Evolutionary conservation across 2,888 invertebrate genomes (phyloP), one percentile per base, ranked within the genome.

Genomic region (Fragum whitleyi): DNA sequence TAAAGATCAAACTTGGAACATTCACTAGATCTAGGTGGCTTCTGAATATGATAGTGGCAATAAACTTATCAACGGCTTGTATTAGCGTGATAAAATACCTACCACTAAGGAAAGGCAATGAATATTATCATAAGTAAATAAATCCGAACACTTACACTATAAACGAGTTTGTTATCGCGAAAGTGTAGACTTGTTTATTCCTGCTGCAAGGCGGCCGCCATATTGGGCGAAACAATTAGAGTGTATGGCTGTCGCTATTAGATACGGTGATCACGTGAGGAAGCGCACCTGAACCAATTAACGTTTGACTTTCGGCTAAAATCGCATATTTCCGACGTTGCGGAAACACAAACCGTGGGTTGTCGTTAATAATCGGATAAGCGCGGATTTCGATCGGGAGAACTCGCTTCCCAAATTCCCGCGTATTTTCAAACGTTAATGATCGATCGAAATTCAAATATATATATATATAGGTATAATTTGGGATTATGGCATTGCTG

Each of bases 141-240:
- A 79, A 79, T 83, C 83, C 83, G 51, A 69, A 79, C 79, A 85
- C 79, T 85, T 79, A 67, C 77, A 42, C 71, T 74, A 68, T 69
- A 72, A 81, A 77, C 74, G 53, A 57, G 55, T 77, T 82, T 82
- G 69, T 72, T 78, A 81, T 77, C 74, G 59, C n/a, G 42, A 42
- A 62, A 26, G 26, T 11, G 11, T 39, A 61, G 70, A 81, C 83
- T 78, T 83, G 84, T 86, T 87, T 85, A 83, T 83, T 69, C 86
- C 79, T 86, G 87, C 86, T 82, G 85, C 80, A 80, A 75, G 82
- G 78, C 39, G 68, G 86, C 88, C 86, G 88, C 88, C 88, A 88
- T 88, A 65, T 65, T 65, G 65, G 65, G 14, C 21, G 42, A 65
- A 51, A 42, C 61, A 61, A 61, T 32, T 16, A 7, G 65, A 65